Evolutionary conservation across 2,888 invertebrate genomes (phyloP).

Genomic region (Calameuta pallipes): DNA sequence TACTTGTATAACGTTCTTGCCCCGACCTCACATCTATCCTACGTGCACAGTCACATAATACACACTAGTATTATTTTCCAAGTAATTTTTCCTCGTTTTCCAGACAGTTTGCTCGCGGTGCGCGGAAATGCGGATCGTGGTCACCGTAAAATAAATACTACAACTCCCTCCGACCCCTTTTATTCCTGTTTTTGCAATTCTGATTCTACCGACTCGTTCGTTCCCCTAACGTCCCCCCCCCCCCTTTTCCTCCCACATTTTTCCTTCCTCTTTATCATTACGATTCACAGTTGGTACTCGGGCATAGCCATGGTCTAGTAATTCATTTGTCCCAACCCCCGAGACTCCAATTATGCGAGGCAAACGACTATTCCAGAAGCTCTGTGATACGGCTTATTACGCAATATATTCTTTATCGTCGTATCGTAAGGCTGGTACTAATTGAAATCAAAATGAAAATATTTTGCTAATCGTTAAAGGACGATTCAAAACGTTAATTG

Average conservation of each 20-base stretch:
- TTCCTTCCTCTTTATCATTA: not conserved
- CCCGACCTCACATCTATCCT: not conserved
- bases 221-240: not conserved
- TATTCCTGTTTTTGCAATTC: constrained; percentile 21
- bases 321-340: not conserved
- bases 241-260: not conserved
- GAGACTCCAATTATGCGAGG: not conserved
- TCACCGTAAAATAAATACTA: constrained; percentile 56
- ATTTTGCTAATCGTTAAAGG: not conserved
- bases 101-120: constrained; percentile 52
- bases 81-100: constrained; percentile 62
- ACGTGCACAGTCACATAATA: not conserved
- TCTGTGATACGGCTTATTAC: not conserved
- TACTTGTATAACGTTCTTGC: not conserved
- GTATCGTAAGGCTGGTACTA: not conserved
- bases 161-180: constrained; percentile 26
- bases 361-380: not conserved
- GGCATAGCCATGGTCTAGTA: not conserved
- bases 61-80: constrained; percentile 44
- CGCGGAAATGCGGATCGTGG: constrained; percentile 54
- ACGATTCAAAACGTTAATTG: not conserved
- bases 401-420: not conserved
- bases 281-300: not conserved
- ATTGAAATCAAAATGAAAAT: not conserved
- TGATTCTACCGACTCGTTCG: not conserved